phyloP scores from a whole-genome alignment of 2,113 vertebrate genomes.

The Peromyscus maniculatus region DNA sequence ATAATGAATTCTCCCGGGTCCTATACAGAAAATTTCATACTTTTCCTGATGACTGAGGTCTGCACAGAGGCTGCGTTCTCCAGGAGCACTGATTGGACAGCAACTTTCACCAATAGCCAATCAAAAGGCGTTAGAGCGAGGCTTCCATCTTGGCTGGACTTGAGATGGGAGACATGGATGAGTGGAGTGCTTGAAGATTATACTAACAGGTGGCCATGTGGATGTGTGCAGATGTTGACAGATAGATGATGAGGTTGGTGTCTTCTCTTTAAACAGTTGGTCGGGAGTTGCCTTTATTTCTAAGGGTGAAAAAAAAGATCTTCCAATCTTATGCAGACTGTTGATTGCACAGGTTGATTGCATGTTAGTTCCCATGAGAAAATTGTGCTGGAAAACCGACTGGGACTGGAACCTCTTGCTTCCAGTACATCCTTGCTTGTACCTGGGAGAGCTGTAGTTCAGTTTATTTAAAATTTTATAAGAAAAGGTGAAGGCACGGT shows the following conservation, averaged over 20 bases:
- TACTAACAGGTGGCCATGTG: background rate
- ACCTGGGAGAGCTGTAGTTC: background rate
- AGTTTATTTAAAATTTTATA: slow-evolving; percentile 46
- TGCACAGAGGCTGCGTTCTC: background rate
- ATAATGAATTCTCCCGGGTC: slow-evolving; percentile 46
- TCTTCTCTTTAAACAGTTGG: background rate
- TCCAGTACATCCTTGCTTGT: background rate
- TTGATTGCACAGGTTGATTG: background rate
- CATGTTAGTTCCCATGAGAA: background rate
- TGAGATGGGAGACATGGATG: background rate
- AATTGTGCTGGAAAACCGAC: background rate
- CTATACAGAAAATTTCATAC: slow-evolving; percentile 17
- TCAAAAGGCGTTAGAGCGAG: background rate
- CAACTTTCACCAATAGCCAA: background rate
- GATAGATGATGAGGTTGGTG: background rate
- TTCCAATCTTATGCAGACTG: background rate
- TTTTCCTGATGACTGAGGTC: background rate
- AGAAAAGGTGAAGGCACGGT: background rate
- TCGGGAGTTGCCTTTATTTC: background rate
- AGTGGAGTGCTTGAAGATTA: background rate
- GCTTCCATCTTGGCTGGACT: background rate
- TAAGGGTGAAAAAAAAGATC: background rate
- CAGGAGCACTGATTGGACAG: accelerated
- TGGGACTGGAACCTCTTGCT: background rate
- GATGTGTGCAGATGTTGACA: background rate